Percentiles rank a stretch among this genome's conserved stretches.
phyloP scores from a whole-genome alignment of 2,888 invertebrate genomes.

The Eilema depressum region DNA sequence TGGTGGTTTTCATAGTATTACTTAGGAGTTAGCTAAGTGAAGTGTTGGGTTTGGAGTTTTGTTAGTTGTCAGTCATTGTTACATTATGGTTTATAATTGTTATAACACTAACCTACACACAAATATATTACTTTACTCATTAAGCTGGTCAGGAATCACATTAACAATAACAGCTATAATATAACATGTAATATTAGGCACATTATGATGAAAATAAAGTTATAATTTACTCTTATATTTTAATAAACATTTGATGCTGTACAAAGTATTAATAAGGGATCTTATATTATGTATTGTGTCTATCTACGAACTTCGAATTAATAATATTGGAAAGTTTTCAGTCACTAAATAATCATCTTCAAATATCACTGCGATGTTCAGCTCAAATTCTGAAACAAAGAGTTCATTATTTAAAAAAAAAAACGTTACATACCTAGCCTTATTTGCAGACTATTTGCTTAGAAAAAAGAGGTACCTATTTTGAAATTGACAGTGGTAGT shows the following conservation, averaged over 20 bases:
- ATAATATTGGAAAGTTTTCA: slow-evolving; percentile 95
- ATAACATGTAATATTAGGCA: no score
- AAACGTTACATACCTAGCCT: no score
- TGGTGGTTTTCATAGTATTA: no score
- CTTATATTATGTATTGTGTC: slow-evolving; percentile 11
- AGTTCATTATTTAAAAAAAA: neutral
- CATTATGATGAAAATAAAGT: no score
- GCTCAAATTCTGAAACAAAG: slow-evolving; percentile 95
- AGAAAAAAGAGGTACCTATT: slow-evolving; percentile 89
- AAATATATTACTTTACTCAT: no score
- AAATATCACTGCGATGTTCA: slow-evolving; percentile 96
- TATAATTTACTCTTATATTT: neutral
- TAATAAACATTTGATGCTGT: neutral
- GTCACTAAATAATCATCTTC: slow-evolving; percentile 97
- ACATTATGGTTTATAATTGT: no score
- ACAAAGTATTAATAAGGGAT: neutral
- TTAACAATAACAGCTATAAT: no score
- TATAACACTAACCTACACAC: no score
- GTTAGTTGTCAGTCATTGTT: no score
- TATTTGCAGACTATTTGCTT: neutral
- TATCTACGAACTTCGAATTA: slow-evolving; percentile 71
- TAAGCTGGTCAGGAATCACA: no score
- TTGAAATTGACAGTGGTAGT: slow-evolving; percentile 96
- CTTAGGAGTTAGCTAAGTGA: no score
- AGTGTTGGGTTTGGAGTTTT: no score